Base-by-base conservation (phyloP, 1,140 invertebrate species). In the Holotrichia oblita region DNA sequence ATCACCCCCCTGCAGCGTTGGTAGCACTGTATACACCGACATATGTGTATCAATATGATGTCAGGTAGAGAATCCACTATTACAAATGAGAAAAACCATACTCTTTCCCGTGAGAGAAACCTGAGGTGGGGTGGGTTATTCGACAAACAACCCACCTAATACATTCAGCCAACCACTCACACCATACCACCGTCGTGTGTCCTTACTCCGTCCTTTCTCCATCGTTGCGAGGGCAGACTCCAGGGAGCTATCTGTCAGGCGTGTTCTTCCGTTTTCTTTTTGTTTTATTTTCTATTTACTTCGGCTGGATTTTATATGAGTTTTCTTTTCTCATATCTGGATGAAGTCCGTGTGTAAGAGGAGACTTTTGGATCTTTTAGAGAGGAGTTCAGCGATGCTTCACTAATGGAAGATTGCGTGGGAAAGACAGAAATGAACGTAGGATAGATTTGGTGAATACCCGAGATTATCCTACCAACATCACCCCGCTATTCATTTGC, bases 281-380 rank as follows among this genome's bases (percentile, higher is more conserved):
- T 79, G 79, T 79, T 77, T 79, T 79, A 79, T 79, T 79, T 79
- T 79, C 79, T 79, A 79, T 79, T 79, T 77, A 79, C 75, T 79
- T 69, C 77, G 42, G 27, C 77, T 55, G 79, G 79, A 79, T 79
- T 77, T 79, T 79, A 79, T 79, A 74, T 73, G 79, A 79, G 75
- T 79, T 77, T 73, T 55, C 75, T 76, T 69, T 69, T 69, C 61
- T 69, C 61, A 69, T 69, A 69, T 69, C 61, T 69, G 61, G 61
- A 69, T 69, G 61, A 22, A 69, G 61, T 34, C 61, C 44, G 44
- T 8, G 61, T 69, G 61, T 34, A 69, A 10, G 22, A 34, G 27
- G 61, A 14, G 10, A 12, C 61, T 34, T 69, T 34, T 20, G 61
- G 24, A 27, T 69, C 61, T 69, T 69, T 34, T n/a, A 55, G 48